Evolutionary conservation across 1,140 invertebrate genomes (phyloP), one percentile per base, ranked within the genome.

Genomic region (Dreissena polymorpha): DNA sequence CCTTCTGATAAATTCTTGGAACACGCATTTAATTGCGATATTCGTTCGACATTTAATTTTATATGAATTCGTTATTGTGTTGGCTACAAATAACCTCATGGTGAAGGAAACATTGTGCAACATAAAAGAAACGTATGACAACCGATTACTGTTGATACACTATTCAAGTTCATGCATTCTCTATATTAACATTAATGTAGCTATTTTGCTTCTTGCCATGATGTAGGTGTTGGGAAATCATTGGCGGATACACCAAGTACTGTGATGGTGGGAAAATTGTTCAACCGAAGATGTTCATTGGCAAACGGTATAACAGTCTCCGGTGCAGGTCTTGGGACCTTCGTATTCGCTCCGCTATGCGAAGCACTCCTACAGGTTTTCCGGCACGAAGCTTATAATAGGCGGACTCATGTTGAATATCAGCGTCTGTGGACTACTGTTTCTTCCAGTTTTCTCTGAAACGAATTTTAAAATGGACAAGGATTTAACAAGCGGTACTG

Each of bases 321-420:
- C 13, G 91, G 91, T 3, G 86, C 85, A 18, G 89, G 88, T 3
- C 14, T 90, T 10, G 90, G 91, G 0, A 86, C 89, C 1, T 89
- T 92, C 60, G 67, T 89, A 0, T 89, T 91, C 55, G 90, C 91
- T n/a, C 84, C 85, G 0, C 23, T 92, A 7, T 81, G 89, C 13
- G 81, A 90, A 60, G 55, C 53, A 13, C 74, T 89, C 8, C 27
- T 91, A 79, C 51, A 68, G 69, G 18, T 86, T 79, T 27, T 27
- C 23, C 18, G 75, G 72, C 0, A 70, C 84, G 39, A 21, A 83
- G 12, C 10, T 87, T 12, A 74, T 87, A 18, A 64, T 83, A 29
- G 80, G 60, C 2, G 86, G 65, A 6, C 13, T 85, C 23, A 79
- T 78, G 39, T 55, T 84, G 13, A 63, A 81, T 16, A 75, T 84